Base-by-base conservation (phyloP, 2,113 vertebrate species). In the Tretioscincus oriximinensis region DNA sequence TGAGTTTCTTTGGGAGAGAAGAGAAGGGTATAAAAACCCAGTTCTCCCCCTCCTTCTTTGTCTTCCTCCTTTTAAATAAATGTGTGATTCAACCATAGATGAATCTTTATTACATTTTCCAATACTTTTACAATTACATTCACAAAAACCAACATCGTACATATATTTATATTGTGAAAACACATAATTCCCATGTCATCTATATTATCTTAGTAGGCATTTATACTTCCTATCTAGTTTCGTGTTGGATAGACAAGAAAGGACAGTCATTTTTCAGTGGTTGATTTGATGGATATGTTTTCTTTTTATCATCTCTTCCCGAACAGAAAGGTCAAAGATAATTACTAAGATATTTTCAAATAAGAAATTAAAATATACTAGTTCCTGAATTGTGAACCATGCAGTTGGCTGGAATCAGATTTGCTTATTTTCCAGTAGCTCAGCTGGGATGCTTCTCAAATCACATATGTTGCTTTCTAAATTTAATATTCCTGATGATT, bases 201-300 rank as follows among this genome's bases (percentile, higher is more conserved):
- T 69, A 47, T 10, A 47, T 45, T 66, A 31, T 12, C 67, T 69
- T 71, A 85, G 67, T 65, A 68, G 61, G 86, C 58, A 78, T 61
- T 82, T 80, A 77, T 41, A 49, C 22, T 84, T 78, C 82, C 64
- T 74, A 68, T 7, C 74, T 88, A 82, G 78, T 85, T 79, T 49
- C 60, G 10, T 70, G 35, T 73, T 63, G 35, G 54, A 67, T 18
- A 26, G 63, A 69, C 82, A 80, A 51, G 70, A n/a, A 41, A 41
- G 35, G 35, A 41, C 35, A 41, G 35, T 41, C 35, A 41, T 41
- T 41, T 41, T 41, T 41, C 35, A 41, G 35, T 41, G 35, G 35
- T 41, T 41, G 35, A 41, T 41, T 41, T 41, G 35, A 41, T 41
- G 2, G 35, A 41, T 2, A 5, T 41, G 35, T 41, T 41, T 41